Evolutionary conservation across 1,140 invertebrate species (phyloP), one percentile per base, ranked within the genome.

Genomic region (Tetragonula clypearis): DNA sequence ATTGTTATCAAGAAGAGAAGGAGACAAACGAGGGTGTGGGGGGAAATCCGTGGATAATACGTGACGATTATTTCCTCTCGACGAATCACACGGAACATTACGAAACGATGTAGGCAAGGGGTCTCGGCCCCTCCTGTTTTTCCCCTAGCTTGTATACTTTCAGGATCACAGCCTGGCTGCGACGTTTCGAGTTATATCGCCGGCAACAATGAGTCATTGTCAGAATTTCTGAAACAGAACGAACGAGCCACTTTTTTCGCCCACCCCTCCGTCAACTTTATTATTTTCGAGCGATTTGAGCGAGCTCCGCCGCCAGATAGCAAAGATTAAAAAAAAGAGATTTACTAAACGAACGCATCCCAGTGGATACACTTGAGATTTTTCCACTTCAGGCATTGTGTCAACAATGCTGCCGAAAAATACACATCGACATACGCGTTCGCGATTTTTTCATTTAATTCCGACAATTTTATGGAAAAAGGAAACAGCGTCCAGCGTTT

Each of bases 121-220:
- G 60, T 68, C 69, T 74, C 71, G 60, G 8, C 19, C 78, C 78
- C 71, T 69, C 35, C 15, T 41, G 56, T 66, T 66, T 81, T 81
- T 72, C 72, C 30, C 23, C 1, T 26, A 26, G 23, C 30, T 30
- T 53, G 23, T 56, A 85, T 65, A 81, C 53, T 74, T 74, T 80
- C 78, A 55, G 60, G 58, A 85, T 81, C 69, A 35, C 35, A 74
- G 41, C 35, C 85, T 83, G 80, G 55, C 66, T n/a, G 53, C 41
- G 80, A 83, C 85, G 55, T 78, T 72, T 83, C 80, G 62, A 75
- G 73, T 81, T 82, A 86, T 86, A 86, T 78, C 65, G 23, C 68
- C 19, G 21, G 14, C 49, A 65, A 56, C 80, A 78, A 86, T 86
- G 85, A 86, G 80, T 86, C 80, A 77, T 86, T 86, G 80, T 83